Evolutionary conservation across 2,888 invertebrate species (phyloP).

Genomic region (Hydrotaea diabolus): DNA sequence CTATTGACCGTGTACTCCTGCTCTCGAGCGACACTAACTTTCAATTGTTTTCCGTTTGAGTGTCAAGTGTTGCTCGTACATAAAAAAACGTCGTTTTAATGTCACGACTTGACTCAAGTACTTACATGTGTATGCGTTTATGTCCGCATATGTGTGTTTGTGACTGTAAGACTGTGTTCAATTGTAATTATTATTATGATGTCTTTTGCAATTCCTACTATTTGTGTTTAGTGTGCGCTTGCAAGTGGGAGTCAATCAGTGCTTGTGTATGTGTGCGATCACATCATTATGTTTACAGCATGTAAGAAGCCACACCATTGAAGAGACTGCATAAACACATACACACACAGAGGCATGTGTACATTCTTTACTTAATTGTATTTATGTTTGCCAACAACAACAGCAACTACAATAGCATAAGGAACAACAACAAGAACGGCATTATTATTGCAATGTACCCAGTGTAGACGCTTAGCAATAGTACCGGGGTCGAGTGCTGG

Average conservation of each 20-base stretch:
- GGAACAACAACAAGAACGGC: not conserved
- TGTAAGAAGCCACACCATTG: not conserved
- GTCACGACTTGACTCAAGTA: slow-evolving; percentile 64
- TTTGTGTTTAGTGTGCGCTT: not conserved
- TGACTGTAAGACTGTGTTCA: slow-evolving; percentile 23
- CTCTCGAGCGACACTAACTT: not conserved
- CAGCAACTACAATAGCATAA: not conserved
- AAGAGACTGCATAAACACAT: not conserved
- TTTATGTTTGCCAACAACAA: slow-evolving; percentile 61
- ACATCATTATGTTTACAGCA: slow-evolving; percentile 15
- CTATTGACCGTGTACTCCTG: no score
- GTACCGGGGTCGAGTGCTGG: not conserved
- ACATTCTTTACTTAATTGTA: slow-evolving; percentile 25
- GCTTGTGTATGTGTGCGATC: slow-evolving; percentile 13
- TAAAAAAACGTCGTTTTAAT: slow-evolving; percentile 58
- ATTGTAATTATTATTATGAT: slow-evolving; percentile 60
- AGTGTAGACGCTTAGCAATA: not conserved
- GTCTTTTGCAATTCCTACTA: slow-evolving; percentile 44
- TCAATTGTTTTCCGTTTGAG: not conserved
- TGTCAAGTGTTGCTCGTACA: slow-evolving; percentile 14
- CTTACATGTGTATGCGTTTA: slow-evolving; percentile 47
- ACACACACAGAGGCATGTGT: not conserved
- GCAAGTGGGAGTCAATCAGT: not conserved
- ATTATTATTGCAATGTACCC: not conserved
- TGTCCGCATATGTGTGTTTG: slow-evolving; percentile 6